Percentiles rank a stretch among this genome's conserved stretches.
phyloP scores from a whole-genome alignment of 64 coral and sea anemone species.

The Pachyseris speciosa region DNA sequence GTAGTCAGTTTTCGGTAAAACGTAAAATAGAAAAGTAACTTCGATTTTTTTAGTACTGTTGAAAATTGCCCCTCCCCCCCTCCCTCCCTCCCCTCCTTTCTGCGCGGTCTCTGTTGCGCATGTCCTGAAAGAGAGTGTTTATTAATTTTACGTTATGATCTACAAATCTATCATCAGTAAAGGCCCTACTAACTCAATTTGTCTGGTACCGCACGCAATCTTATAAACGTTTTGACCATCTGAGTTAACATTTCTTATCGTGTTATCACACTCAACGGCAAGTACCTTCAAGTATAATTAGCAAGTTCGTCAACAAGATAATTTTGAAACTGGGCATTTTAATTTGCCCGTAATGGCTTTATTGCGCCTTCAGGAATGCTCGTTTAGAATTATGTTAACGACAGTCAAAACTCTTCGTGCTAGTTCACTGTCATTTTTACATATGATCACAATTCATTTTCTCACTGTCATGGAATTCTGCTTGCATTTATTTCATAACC shows the following conservation, averaged over 20 bases:
- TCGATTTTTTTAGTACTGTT: no score
- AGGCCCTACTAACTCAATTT: neutral
- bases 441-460: neutral
- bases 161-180: no score
- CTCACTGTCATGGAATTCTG: neutral
- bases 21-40: no score
- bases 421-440: no score
- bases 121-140: no score
- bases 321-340: neutral
- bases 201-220: neutral
- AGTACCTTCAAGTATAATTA: slow-evolving; percentile 15
- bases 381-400: no score
- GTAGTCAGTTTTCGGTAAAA: no score
- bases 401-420: no score
- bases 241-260: neutral
- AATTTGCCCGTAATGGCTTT: neutral
- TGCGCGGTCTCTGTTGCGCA: no score
- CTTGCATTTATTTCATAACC: neutral
- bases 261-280: neutral
- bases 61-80: no score
- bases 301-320: slow-evolving; percentile 3
- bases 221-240: neutral
- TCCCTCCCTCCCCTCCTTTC: no score
- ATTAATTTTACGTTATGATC: no score
- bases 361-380: neutral